Evolutionary conservation across 2,113 vertebrate species (phyloP), one percentile per base, ranked within the genome.

Genomic region (Tylochromis polylepis): DNA sequence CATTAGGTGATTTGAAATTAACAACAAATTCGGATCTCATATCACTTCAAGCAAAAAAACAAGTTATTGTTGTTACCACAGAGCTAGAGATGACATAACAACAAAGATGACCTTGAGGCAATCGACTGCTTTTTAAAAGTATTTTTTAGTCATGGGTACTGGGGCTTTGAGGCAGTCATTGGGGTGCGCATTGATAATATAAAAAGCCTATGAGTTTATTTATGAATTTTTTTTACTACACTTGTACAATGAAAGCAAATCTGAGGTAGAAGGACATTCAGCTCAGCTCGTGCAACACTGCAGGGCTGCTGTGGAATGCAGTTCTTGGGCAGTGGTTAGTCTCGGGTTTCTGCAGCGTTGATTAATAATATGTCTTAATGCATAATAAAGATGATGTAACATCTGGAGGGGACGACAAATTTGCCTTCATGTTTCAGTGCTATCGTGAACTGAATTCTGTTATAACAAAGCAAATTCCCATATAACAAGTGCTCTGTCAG

Each of bases 71-170:
- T 11, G 51, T 85, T 31, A 60, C 27, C 29, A 11, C 36, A 46
- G 60, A 56, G 6, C 24, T 57, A 29, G 11, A 49, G 49, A 72
- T 53, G 58, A 41, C 51, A 41, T 84, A 56, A 77, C 20, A 24
- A 58, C 12, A 82, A 88, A 80, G 11, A 59, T 88, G 87, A 91
- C 90, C 88, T 93, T 90, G 86, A 88, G 55, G 43, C 36, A 53
- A 82, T 83, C 46, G 18, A 34, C 24, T 80, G 58, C 38, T 55
- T 79, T 80, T 85, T 43, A 59, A 36, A 65, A 36, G 31, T 27
- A 53, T 6, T 72, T 79, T 78, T 81, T 20, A 36, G 65, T 75
- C 29, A 15, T 5, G 34, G 59, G 57, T 85, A 6, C 38, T 41
- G 34, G 10, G 57, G n/a, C 55, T 80, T 18, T 8, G 34, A 83